These are phyloP conservation scores for Perodicticus potto DNA, from an alignment of 2,797 vertebrate species.

Conservation along the genomic window DNA sequence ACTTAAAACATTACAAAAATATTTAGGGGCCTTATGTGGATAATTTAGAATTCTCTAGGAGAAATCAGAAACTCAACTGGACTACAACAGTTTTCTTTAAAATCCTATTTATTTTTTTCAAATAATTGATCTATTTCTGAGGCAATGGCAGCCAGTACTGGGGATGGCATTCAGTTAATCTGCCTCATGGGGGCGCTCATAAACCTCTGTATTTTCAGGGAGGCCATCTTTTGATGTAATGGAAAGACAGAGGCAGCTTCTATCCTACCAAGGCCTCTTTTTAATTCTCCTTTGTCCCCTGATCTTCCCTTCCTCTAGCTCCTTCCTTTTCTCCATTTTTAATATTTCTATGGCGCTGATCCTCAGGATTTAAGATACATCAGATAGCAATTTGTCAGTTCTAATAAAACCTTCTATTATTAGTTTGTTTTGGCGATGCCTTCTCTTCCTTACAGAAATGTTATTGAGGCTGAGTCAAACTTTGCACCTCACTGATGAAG, in stretches of 20 bases:
- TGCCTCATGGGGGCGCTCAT: neutral
- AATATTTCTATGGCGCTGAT: neutral
- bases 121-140: neutral
- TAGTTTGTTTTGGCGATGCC: neutral
- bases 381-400: neutral
- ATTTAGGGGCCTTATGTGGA: constrained; percentile 37
- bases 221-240: neutral
- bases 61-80: constrained; percentile 15
- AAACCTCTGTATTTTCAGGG: constrained; percentile 28
- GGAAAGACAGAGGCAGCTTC: neutral
- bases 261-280: neutral
- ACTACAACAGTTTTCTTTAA: constrained; percentile 49
- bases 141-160: neutral
- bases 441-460: constrained; percentile 12
- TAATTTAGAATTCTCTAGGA: constrained; percentile 56
- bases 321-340: neutral
- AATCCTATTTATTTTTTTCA: neutral
- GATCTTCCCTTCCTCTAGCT: neutral
- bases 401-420: neutral
- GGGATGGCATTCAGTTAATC: neutral
- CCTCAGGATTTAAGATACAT: neutral
- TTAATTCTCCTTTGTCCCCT: neutral
- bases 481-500: neutral
- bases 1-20: constrained; percentile 31
- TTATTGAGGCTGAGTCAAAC: neutral